Evolutionary conservation across 2,888 invertebrate species (phyloP).

Genomic region (Drosophila mayaguana): DNA sequence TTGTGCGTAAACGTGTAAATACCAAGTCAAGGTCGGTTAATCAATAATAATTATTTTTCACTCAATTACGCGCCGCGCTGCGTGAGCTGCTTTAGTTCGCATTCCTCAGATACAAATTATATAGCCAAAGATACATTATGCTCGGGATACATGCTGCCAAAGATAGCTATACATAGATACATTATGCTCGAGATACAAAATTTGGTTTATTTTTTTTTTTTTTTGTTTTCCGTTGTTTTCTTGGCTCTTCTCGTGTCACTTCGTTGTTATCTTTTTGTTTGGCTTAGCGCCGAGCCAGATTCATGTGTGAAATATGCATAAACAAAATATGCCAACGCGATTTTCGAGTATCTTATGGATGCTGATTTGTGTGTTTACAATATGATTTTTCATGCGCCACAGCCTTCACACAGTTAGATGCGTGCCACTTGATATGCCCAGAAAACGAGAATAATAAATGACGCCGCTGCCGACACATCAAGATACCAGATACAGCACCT

Average conservation of each 20-base stretch:
- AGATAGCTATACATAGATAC: conserved; percentile 12
- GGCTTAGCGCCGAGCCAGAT: conserved; percentile 49
- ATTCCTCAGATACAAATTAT: conserved; percentile 39
- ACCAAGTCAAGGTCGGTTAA: conserved; percentile 81
- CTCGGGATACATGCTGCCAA: conserved; percentile 5
- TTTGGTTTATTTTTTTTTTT: conserved; percentile 8
- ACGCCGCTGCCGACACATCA: conserved; percentile 54
- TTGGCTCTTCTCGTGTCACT: conserved; percentile 27
- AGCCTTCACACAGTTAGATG: conserved; percentile 79
- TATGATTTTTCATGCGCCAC: conserved; percentile 32
- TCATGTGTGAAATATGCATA: conserved; percentile 77
- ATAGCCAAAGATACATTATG: conserved; percentile 21
- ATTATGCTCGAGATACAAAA: conserved; percentile 10
- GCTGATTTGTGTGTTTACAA: conserved; percentile 10
- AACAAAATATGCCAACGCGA: conserved; percentile 65
- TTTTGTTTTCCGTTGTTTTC: conserved; percentile 3
- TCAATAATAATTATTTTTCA: conserved; percentile 83
- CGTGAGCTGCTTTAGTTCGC: conserved; percentile 33
- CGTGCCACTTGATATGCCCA: conserved; percentile 76
- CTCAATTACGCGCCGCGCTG: conserved; percentile 70
- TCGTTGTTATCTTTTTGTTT: conserved; percentile 59
- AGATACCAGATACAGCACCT: conserved; percentile 28
- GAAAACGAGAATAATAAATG: conserved; percentile 78
- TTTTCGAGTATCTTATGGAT: conserved; percentile 65
- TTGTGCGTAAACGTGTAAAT: conserved; percentile 80